These are phyloP conservation scores for Aphidius ervi DNA, from an alignment of 1,140 invertebrate genomes.

Conservation along the genomic window DNA sequence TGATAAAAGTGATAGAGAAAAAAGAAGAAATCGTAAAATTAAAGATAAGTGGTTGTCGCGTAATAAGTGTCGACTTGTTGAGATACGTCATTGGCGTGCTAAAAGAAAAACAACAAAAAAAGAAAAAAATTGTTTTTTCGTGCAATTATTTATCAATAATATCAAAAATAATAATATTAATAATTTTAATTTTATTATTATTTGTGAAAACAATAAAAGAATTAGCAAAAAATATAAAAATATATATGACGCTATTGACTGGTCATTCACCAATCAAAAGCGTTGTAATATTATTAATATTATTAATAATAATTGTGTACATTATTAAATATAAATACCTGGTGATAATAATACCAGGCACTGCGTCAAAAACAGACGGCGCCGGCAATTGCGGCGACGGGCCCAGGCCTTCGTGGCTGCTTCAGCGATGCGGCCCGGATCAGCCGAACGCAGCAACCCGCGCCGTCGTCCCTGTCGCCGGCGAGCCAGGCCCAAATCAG, in stretches of 20 bases:
- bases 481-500: conserved; percentile 22
- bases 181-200: too few species aligned
- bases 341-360: conserved; percentile 17
- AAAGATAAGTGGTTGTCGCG: not conserved
- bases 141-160: too few species aligned
- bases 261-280: too few species aligned
- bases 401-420: conserved; percentile 36
- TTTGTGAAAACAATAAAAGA: too few species aligned
- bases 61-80: not conserved
- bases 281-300: too few species aligned
- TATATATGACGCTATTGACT: too few species aligned
- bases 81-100: conserved; percentile 1
- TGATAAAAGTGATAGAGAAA: too few species aligned
- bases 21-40: conserved; percentile 1
- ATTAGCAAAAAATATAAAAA: too few species aligned
- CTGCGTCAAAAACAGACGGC: conserved; percentile 13
- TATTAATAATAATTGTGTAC: too few species aligned
- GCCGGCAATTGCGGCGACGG: conserved; percentile 20
- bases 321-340: not conserved
- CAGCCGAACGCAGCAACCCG: conserved; percentile 32
- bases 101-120: conserved; percentile 7
- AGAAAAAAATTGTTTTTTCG: too few species aligned
- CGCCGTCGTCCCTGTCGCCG: conserved; percentile 26
- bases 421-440: conserved; percentile 43
- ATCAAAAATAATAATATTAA: too few species aligned